These are phyloP conservation scores for Megalops atlanticus DNA, from an alignment of 2,113 vertebrate species.

Conservation along the genomic window DNA sequence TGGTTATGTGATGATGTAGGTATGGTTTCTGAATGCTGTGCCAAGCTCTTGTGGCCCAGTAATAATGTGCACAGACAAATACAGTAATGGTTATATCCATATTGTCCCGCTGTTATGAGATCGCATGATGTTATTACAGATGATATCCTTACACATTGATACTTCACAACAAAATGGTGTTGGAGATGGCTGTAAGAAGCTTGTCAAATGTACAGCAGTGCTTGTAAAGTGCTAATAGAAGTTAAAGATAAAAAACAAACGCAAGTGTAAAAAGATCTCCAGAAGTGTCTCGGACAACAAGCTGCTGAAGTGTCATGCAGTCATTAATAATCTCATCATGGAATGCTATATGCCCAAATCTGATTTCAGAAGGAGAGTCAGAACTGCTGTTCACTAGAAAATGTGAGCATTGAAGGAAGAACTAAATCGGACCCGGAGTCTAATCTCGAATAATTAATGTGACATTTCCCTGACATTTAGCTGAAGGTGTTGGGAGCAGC, in stretches of 20 bases:
- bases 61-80: neutral
- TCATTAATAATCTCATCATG: conserved; percentile 63
- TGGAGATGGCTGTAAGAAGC: neutral
- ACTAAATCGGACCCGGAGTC: conserved; percentile 59
- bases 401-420: conserved; percentile 49
- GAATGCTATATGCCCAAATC: conserved; percentile 55
- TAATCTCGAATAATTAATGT: conserved; percentile 75
- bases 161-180: neutral
- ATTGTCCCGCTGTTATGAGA: neutral
- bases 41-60: neutral
- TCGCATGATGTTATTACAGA: neutral
- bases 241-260: neutral
- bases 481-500: conserved; percentile 60
- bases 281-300: conserved; percentile 37
- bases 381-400: conserved; percentile 46
- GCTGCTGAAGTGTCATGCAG: conserved; percentile 36
- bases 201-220: neutral
- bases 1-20: too few relatives aligned
- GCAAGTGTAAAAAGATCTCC: conserved; percentile 28
- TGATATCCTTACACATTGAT: neutral
- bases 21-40: neutral
- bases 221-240: conserved; percentile 20
- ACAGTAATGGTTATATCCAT: neutral
- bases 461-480: conserved; percentile 81
- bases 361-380: conserved; percentile 62